Evolutionary conservation across 2,797 vertebrate genomes (phyloP).

Genomic region (Sardinella longiceps): DNA sequence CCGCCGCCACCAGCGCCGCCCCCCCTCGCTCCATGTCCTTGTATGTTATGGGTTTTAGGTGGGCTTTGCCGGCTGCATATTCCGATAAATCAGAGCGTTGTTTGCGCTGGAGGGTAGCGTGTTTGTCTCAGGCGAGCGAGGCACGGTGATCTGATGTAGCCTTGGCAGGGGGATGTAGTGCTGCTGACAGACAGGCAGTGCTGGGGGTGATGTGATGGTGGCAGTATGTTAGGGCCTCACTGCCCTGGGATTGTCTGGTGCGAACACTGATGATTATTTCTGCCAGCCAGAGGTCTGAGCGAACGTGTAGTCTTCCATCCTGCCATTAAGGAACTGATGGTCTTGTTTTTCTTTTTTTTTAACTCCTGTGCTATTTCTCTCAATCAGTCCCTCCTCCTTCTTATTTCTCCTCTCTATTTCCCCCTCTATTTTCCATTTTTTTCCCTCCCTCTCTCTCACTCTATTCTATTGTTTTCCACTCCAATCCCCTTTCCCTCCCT

Average conservation of each 20-base stretch:
- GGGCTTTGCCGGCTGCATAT: not conserved
- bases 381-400: not conserved
- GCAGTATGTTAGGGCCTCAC: slow-evolving; percentile 30
- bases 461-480: not conserved
- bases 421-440: slow-evolving; percentile 31
- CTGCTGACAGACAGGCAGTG: slow-evolving; percentile 35
- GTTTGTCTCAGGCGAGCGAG: slow-evolving; percentile 15
- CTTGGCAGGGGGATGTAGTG: slow-evolving; percentile 33
- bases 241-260: slow-evolving; percentile 57
- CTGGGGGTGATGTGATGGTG: slow-evolving; percentile 42
- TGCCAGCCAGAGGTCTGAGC: slow-evolving; percentile 70
- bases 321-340: not conserved
- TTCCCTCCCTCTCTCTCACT: too few relatives aligned
- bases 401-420: not conserved
- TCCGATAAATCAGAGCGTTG: slow-evolving; percentile 12
- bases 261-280: slow-evolving; percentile 73
- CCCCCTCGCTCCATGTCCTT: slow-evolving; percentile 62
- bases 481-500: too few relatives aligned
- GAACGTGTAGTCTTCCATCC: slow-evolving; percentile 58
- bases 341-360: not conserved
- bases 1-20: slow-evolving; percentile 51
- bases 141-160: slow-evolving; percentile 18
- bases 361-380: not conserved
- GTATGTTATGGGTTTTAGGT: slow-evolving; percentile 57
- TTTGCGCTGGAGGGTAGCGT: slow-evolving; percentile 3